Evolutionary conservation across 2,113 vertebrate species (phyloP), one percentile per base, ranked within the genome.

Genomic region (Stegostoma tigrinum): DNA sequence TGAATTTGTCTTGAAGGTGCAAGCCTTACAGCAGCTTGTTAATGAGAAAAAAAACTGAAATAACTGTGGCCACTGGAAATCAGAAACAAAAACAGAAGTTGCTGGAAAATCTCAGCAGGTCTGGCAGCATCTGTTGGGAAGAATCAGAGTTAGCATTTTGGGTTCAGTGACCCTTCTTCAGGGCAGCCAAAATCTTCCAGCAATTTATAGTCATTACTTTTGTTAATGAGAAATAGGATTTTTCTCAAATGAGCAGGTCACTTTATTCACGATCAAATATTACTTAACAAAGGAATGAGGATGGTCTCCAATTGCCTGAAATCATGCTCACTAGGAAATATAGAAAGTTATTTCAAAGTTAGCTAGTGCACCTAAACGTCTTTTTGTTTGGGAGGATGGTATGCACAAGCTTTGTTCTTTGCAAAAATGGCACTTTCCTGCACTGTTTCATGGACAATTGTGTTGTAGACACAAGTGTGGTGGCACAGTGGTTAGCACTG

Each of bases 331-430:
- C 21, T 5, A 8, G 42, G 38, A 45, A 86, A 86, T 0, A 45
- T 38, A 1, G 42, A 1, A 2, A 19, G 15, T 21, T 8, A 38
- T 21, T 38, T 86, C 12, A 45, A 6, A 23, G 24, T 86, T 19
- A 86, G 8, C 12, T 2, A 30, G 0, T 27, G 2, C 21, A 86
- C 0, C 3, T 5, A 15, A 12, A 7, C 21, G 1, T 21, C 5
- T 38, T 21, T 15, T 1, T 75, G 30, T 10, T 75, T 38, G 42
- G 42, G 42, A 14, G 3, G 15, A 42, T 86, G 5, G 23, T 19
- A 86, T 23, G 12, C 0, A 3, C 17, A 17, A 6, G 83, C 5
- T 23, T 19, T 86, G 3, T 86, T 86, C 19, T 45, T 45, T 1
- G 83, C 21, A 24, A 86, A 86, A 4, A 45, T 42, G 0, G 2